Percentiles rank a stretch among this genome's conserved stretches.
Evolutionary conservation across 2,113 vertebrate species (phyloP).

Genomic region (Vidua chalybeata): DNA sequence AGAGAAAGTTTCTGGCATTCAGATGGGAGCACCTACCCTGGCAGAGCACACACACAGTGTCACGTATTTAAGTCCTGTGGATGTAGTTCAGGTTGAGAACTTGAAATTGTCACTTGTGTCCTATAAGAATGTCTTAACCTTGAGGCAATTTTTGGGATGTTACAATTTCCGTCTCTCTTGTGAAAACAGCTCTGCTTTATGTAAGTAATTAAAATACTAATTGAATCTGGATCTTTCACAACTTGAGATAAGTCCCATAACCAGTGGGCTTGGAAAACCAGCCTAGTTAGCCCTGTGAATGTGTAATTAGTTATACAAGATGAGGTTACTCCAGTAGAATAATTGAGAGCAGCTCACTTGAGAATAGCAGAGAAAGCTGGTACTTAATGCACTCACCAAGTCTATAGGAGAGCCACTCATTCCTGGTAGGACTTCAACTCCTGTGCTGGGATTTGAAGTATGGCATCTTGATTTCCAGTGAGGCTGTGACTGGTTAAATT

Average conservation of each 20-base stretch:
- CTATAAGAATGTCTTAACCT: conserved; percentile 36
- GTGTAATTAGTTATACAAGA: conserved; percentile 37
- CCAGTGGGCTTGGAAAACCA: conserved; percentile 14
- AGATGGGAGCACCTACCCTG: neutral
- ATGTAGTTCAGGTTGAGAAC: conserved; percentile 11
- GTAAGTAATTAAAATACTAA: conserved; percentile 66
- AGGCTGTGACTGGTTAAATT: neutral
- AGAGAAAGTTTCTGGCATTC: neutral
- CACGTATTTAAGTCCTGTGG: neutral
- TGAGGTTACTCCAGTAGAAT: conserved; percentile 25
- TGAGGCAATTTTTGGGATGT: conserved; percentile 30
- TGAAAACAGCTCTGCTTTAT: conserved; percentile 27
- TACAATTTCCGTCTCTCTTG: neutral
- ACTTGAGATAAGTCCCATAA: conserved; percentile 8
- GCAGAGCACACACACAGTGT: neutral
- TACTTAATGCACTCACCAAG: conserved; percentile 3
- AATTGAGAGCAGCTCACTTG: conserved; percentile 53
- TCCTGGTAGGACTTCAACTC: neutral
- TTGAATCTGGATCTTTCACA: conserved; percentile 49
- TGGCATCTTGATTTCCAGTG: neutral
- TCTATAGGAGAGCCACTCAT: neutral
- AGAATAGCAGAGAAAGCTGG: neutral
- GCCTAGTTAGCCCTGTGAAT: conserved; percentile 16
- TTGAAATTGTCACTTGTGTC: neutral
- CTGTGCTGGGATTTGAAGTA: neutral